These are phyloP conservation scores for Proctacanthus coquilletti DNA, from an alignment of 1,140 invertebrate species.

Conservation along the genomic window DNA sequence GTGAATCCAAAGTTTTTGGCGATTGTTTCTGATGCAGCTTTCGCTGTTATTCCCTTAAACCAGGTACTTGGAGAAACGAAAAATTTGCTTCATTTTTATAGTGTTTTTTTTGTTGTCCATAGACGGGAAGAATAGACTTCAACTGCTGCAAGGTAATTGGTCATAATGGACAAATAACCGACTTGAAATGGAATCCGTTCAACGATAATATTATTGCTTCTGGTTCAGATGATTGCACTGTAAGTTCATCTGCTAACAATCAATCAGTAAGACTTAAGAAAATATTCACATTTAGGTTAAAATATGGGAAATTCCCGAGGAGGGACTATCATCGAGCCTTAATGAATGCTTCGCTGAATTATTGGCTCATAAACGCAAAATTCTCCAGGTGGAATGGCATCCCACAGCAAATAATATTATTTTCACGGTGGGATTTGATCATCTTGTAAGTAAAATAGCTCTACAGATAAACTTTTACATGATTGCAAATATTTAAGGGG, in stretches of 20 bases:
- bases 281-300: constrained; percentile 19
- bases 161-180: constrained; percentile 65
- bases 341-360: constrained; percentile 77
- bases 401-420: constrained; percentile 84
- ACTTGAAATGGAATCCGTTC: constrained; percentile 84
- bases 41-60: constrained; percentile 77
- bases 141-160: constrained; percentile 64
- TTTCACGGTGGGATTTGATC: constrained; percentile 74
- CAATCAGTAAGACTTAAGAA: background rate
- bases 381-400: constrained; percentile 86
- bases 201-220: constrained; percentile 93
- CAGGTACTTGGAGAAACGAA: constrained; percentile 44
- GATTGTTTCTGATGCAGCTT: constrained; percentile 85
- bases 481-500: too few species aligned
- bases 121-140: constrained; percentile 62
- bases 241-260: constrained; percentile 32
- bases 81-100: background rate
- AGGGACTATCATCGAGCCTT: constrained; percentile 60
- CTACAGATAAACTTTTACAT: too few species aligned
- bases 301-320: constrained; percentile 84
- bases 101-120: constrained; percentile 14
- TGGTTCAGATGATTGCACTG: constrained; percentile 82
- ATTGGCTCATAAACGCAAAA: constrained; percentile 70
- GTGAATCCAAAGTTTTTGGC: constrained; percentile 92
- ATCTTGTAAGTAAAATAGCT: constrained; percentile 40